Percentiles rank a stretch among this genome's conserved stretches.
Conservation (phyloP, 2,113 vertebrate genomes). For the Emydocephalus ijimae region DNA sequence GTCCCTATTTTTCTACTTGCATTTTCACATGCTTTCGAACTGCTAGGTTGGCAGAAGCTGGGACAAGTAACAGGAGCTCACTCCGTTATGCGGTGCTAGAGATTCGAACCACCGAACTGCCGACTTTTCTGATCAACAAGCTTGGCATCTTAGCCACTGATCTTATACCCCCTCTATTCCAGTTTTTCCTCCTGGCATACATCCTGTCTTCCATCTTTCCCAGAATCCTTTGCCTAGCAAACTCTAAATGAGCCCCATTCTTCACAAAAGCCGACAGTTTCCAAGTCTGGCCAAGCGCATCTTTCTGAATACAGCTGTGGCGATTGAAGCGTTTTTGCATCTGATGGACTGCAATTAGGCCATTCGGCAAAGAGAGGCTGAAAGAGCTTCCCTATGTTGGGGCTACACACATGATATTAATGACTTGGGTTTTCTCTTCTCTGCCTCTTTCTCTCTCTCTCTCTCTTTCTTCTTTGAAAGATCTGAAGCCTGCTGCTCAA, state of each 20-base stretch:
- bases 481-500: neutral
- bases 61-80: too few species aligned
- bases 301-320: too few species aligned
- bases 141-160: too few species aligned
- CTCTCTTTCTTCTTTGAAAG: neutral
- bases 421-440: neutral
- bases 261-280: neutral
- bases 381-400: neutral
- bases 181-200: too few species aligned
- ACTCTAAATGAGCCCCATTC: neutral
- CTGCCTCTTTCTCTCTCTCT: neutral
- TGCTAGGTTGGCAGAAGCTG: too few species aligned
- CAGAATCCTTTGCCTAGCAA: neutral
- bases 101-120: too few species aligned
- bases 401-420: neutral
- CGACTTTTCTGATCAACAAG: too few species aligned
- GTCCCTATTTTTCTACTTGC: too few species aligned
- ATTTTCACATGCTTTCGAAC: too few species aligned
- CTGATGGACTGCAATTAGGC: slow-evolving; percentile 20
- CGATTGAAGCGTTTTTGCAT: neutral
- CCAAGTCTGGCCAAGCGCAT: neutral
- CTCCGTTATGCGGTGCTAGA: too few species aligned
- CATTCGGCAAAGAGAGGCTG: slow-evolving; percentile 28
- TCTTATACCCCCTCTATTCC: neutral
- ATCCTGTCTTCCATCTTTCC: neutral